Conservation (phyloP, 1,140 invertebrate genomes). For the Dendrolimus kikuchii region DNA sequence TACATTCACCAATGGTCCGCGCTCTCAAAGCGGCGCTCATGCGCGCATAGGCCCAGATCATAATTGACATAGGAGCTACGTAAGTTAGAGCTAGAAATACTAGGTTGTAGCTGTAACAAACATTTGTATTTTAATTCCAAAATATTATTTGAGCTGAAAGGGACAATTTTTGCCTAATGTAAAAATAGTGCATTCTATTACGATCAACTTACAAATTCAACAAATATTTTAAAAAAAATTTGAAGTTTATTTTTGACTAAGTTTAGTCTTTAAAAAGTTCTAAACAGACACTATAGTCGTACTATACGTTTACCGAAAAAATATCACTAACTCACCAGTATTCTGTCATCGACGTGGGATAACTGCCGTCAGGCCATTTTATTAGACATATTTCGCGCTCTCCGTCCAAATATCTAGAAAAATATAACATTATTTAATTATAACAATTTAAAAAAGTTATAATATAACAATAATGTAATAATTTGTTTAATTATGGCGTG, state of each 20-base stretch:
- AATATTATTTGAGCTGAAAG: not conserved
- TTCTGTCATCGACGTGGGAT: slow-evolving; percentile 55
- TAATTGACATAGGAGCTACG: slow-evolving; percentile 87
- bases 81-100: slow-evolving; percentile 91
- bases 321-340: slow-evolving; percentile 38
- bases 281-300: too few species aligned
- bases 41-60: slow-evolving; percentile 87
- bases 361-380: slow-evolving; percentile 63
- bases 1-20: slow-evolving; percentile 89
- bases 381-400: slow-evolving; percentile 63
- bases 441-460: too few species aligned
- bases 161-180: too few species aligned
- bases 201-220: too few species aligned
- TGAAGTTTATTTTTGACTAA: too few species aligned
- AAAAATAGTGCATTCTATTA: too few species aligned
- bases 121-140: not conserved
- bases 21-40: slow-evolving; percentile 86
- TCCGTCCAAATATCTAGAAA: slow-evolving; percentile 53
- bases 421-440: slow-evolving; percentile 5
- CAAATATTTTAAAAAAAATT: too few species aligned
- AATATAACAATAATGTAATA: too few species aligned
- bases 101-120: slow-evolving; percentile 85
- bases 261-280: too few species aligned
- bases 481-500: too few species aligned
- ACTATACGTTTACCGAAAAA: too few species aligned